Base-by-base conservation (phyloP, 2,113 vertebrate species). In the Fulmarus glacialis region DNA sequence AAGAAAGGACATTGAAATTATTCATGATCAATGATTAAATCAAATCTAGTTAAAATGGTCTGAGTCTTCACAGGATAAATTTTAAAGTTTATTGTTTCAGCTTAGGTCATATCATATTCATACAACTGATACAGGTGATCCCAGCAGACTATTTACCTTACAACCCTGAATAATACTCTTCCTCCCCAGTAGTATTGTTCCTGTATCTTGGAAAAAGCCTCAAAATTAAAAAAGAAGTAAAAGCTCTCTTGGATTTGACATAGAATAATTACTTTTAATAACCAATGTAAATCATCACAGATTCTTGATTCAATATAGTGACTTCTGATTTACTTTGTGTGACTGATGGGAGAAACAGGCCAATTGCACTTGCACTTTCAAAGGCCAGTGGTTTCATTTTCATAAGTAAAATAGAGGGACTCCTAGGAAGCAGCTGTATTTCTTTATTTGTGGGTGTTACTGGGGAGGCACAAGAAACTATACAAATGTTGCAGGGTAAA, bases 331-430 rank as follows among this genome's bases (percentile, higher is more conserved):
- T 95, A 82, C 87, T 87, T 88, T 93, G 11, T 8, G 7, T 79
- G 68, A 94, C 56, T 63, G 68, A 89, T 94, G n/a, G 23, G 24
- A 74, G 26, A 93, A 67, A 82, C 47, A 63, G 43, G 5, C 7
- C 34, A 73, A 83, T 66, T 82, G 19, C 22, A 90, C 24, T 79
- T 78, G 40, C 45, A 53, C 29, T 94, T 91, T 87, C 72, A 96
- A 96, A 96, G 47, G 64, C 21, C 48, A 64, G 10, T 56, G 17
- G 8, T 89, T 94, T 89, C 10, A 96, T 82, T 96, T 96, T 89
- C 29, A 6, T 56, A 82, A 84, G 74, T 82, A 87, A 89, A 96
- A 89, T 47, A 70, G 45, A 92, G 19, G 30, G 4, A 74, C 74
- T 55, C 32, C 32, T 45, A 23, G 8, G 29, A 85, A 73, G 24